Base-by-base conservation (phyloP, 2,888 invertebrate genomes). In the Girardia tigrina region DNA sequence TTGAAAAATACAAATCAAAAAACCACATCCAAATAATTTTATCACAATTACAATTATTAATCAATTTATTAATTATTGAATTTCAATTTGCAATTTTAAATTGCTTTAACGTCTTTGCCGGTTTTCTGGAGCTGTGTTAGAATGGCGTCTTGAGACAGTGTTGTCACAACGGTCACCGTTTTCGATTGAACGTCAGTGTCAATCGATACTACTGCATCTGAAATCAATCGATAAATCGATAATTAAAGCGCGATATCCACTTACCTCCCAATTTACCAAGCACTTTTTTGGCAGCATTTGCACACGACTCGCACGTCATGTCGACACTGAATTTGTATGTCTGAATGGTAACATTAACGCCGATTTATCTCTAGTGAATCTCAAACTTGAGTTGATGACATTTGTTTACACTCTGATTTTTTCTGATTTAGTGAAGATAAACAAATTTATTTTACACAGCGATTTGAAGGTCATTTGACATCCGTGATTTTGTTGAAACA, bases 281-380 rank as follows among this genome's bases (percentile, higher is more conserved):
- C 36, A 93, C 92, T 83, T 90, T 87, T 82, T 91, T 89, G 0
- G 94, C 91, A 56, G 93, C 91, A 75, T 89, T 89, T 0, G 91
- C 90, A 84, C 94, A 95, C 16, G 94, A 94, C 80, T 90, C 91
- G 82, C 94, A 95, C 1, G 92, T 91, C 94, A 94, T 94, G 82
- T 89, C 90, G 73, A 94, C 92, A 80, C 89, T 88, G 84, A 90
- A 94, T 84, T 90, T 88, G 81, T 91, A 89, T 70, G 88, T 81
- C 85, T 86, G 79, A 26, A 81, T 79, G 84, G n/a, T 74, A 73
- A 42, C 72, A 77, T 26, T 26, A 6, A 23, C n/a, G n/a, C n/a
- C n/a, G n/a, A n/a, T n/a, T n/a, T n/a, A n/a, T n/a, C n/a, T n/a
- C n/a, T n/a, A n/a, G n/a, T n/a, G n/a, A n/a, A n/a, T n/a, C n/a